Conservation (phyloP, 2,113 vertebrate species). For the Chiloscyllium plagiosum region DNA sequence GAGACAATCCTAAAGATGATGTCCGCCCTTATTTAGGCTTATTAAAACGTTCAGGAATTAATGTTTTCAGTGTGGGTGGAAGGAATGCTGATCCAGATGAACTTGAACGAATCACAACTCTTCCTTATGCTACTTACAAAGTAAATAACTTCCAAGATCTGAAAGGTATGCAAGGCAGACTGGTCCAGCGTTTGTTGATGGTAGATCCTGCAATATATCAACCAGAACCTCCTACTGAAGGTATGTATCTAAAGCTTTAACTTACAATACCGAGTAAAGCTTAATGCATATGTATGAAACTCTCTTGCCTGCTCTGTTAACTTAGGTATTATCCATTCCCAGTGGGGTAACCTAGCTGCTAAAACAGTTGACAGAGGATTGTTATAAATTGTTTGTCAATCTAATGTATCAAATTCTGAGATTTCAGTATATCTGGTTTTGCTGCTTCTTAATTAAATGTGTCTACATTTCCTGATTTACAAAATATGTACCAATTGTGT, state of each 20-base stretch:
- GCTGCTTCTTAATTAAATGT: neutral
- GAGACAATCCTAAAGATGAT: slow-evolving; percentile 73
- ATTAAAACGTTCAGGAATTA: slow-evolving; percentile 58
- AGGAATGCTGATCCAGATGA: slow-evolving; percentile 61
- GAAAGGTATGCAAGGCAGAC: slow-evolving; percentile 50
- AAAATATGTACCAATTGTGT: neutral
- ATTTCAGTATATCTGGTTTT: neutral
- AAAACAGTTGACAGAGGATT: neutral
- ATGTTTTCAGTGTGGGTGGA: slow-evolving; percentile 71
- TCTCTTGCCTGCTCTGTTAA: neutral
- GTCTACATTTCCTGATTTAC: neutral
- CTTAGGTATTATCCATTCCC: neutral
- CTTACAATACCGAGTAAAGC: neutral
- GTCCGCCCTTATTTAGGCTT: slow-evolving; percentile 61
- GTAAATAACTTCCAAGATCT: slow-evolving; percentile 67
- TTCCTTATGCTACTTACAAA: slow-evolving; percentile 56
- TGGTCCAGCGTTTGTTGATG: slow-evolving; percentile 55
- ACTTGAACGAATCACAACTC: slow-evolving; percentile 62
- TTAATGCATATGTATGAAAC: neutral
- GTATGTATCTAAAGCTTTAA: neutral
- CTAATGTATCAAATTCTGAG: neutral
- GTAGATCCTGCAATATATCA: slow-evolving; percentile 13
- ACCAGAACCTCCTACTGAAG: neutral
- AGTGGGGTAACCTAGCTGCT: neutral
- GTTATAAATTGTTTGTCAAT: neutral